Base-by-base conservation (phyloP, 2,113 vertebrate species). In the Leuciscus idus region DNA sequence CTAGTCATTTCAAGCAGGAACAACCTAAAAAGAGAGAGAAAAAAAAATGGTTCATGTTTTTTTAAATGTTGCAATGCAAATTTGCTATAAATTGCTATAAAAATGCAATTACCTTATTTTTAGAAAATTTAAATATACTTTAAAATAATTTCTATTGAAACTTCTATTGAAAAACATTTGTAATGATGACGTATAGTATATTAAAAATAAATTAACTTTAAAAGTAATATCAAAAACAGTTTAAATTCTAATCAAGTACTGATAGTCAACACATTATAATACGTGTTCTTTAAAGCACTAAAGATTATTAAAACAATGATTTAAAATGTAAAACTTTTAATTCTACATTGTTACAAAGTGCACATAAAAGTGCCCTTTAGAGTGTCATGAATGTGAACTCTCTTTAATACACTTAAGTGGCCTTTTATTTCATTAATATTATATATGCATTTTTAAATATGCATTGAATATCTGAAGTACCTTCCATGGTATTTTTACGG, bases 11-110 rank as follows among this genome's bases (percentile, higher is more conserved):
- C 21, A 89, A n/a, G 82, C 85, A 70, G 61, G 77, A 59, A 52
- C 70, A 84, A 77, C 77, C 88, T 89, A 81, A 73, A 15, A 52
- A 77, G 57, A 79, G 13, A 28, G 33, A 33, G 1, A 33, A 30
- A 19, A 26, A 15, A 43, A 19, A 55, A 7, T 2, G 50, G 15
- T 52, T 52, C 1, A 5, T 52, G 15, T 50, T 48, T 17, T 50
- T 52, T 52, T 52, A 17, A 72, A 28, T 33, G 3, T 33, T 9
- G 3, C n/a, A 1, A 43, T 48, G 61, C 33, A 19, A 48, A 66
- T 7, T 12, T 36, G 4, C 30, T 19, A 55, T 55, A n/a, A 78
- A 77, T 11, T 26, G 4, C 19, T 17, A 52, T 52, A 23, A 78
- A 77, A 77, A 21, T 64, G 26, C 26, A 17, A 30, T 9, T 33